These are phyloP conservation scores for Pseudomyrmex cubaensis DNA, from an alignment of 1,140 invertebrate species.

Conservation along the genomic window DNA sequence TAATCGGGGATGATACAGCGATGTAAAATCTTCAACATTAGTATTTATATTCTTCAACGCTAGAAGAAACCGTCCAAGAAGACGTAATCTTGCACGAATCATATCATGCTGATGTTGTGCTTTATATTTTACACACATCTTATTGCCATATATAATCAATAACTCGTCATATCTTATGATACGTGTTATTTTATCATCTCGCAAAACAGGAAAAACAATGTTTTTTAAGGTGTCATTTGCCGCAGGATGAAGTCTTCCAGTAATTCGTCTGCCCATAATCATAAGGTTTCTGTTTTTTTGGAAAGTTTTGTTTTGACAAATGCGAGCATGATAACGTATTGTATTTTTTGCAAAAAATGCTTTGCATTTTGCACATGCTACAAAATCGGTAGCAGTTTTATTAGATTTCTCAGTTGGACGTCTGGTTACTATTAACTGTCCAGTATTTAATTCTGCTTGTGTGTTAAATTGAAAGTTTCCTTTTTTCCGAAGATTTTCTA, in stretches of 20 bases:
- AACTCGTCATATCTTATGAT: constrained; percentile 21
- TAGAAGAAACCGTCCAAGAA: not conserved
- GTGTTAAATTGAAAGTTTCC: constrained; percentile 12
- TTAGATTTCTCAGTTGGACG: not conserved
- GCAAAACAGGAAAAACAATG: not conserved
- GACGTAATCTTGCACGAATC: not conserved
- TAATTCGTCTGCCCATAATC: constrained; percentile 5
- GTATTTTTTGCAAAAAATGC: not conserved
- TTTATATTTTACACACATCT: not conserved
- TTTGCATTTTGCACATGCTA: not conserved
- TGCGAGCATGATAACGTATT: not conserved
- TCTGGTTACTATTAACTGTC: constrained; percentile 2
- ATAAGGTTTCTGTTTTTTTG: not conserved
- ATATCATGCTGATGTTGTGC: constrained; percentile 2
- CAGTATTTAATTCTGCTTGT: not conserved
- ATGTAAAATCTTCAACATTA: constrained; percentile 5
- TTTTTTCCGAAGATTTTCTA: not conserved
- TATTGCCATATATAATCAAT: constrained; percentile 2
- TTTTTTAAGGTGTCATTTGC: not conserved
- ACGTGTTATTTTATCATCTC: constrained; percentile 1
- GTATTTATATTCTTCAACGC: constrained; percentile 3
- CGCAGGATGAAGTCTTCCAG: not conserved
- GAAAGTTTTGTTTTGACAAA: not conserved
- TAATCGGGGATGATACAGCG: not conserved
- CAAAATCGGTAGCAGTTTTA: constrained; percentile 21